These are phyloP conservation scores for Hetaerina americana DNA, from an alignment of 1,140 invertebrate species.

Conservation along the genomic window DNA sequence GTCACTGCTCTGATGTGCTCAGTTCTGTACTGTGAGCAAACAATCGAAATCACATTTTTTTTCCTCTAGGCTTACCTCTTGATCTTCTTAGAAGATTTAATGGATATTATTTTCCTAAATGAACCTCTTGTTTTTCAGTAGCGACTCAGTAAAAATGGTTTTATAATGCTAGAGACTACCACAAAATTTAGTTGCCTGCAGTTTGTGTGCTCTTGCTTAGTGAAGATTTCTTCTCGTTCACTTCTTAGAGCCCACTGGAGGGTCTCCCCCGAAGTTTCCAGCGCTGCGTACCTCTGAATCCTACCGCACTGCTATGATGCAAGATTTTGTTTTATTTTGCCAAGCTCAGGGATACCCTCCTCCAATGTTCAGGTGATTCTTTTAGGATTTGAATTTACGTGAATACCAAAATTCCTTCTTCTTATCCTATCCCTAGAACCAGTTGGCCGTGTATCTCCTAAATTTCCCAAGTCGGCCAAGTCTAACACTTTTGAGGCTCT, in stretches of 20 bases:
- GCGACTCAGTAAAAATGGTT: too few species aligned
- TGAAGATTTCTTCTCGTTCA: slow-evolving; percentile 2
- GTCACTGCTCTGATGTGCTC: too few species aligned
- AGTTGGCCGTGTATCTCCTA: neutral
- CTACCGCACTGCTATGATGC: neutral
- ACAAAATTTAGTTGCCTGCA: too few species aligned
- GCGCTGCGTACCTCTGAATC: slow-evolving; percentile 18
- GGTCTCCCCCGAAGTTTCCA: slow-evolving; percentile 43
- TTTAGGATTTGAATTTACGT: neutral
- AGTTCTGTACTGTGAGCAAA: too few species aligned
- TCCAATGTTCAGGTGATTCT: slow-evolving; percentile 21
- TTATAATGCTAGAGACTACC: too few species aligned
- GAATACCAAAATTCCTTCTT: neutral
- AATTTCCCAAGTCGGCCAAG: slow-evolving; percentile 22
- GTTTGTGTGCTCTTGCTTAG: neutral
- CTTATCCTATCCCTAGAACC: neutral
- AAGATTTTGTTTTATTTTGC: slow-evolving; percentile 14
- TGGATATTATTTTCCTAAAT: too few species aligned
- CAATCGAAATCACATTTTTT: too few species aligned
- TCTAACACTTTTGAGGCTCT: slow-evolving; percentile 22
- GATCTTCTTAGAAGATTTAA: too few species aligned
- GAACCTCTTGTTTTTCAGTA: too few species aligned
- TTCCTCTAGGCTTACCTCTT: too few species aligned
- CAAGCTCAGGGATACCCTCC: slow-evolving; percentile 22
- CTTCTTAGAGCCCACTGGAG: slow-evolving; percentile 45